Evolutionary conservation across 2,797 vertebrate species (phyloP).

Genomic region (Spondyliosoma cantharus): DNA sequence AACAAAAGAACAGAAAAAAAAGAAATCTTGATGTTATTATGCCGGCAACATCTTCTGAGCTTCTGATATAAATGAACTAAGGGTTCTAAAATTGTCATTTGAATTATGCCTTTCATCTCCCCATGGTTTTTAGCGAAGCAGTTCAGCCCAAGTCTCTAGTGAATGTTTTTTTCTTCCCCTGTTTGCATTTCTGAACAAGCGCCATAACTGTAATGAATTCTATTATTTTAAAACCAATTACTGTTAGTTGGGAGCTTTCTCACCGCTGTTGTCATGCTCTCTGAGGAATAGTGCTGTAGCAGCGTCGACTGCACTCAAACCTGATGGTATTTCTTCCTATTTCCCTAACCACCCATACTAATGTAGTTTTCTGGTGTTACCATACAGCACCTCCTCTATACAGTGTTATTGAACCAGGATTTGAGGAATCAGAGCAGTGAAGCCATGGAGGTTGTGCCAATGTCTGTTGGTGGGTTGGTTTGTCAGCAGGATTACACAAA

Average conservation of each 20-base stretch:
- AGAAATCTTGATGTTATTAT: constrained; percentile 82
- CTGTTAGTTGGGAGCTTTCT: constrained; percentile 83
- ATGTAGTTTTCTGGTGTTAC: constrained; percentile 67
- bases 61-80: constrained; percentile 85
- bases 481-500: too few relatives aligned
- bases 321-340: constrained; percentile 75
- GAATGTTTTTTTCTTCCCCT: constrained; percentile 78
- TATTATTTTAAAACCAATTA: constrained; percentile 89
- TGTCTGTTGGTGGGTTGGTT: too few relatives aligned
- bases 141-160: constrained; percentile 82
- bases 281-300: constrained; percentile 78
- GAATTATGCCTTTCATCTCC: constrained; percentile 87
- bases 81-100: constrained; percentile 88
- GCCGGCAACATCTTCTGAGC: constrained; percentile 78
- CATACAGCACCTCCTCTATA: constrained; percentile 51
- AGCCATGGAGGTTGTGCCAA: background rate
- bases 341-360: constrained; percentile 74
- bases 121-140: constrained; percentile 84
- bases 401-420: constrained; percentile 36
- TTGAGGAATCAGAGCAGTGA: constrained; percentile 44
- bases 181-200: constrained; percentile 87
- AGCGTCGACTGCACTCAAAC: constrained; percentile 77
- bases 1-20: constrained; percentile 78
- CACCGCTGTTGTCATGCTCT: constrained; percentile 75
- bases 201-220: constrained; percentile 86